Evolutionary conservation across 2,113 vertebrate genomes (phyloP), one percentile per base, ranked within the genome.

Genomic region (Pteruthius melanotis): DNA sequence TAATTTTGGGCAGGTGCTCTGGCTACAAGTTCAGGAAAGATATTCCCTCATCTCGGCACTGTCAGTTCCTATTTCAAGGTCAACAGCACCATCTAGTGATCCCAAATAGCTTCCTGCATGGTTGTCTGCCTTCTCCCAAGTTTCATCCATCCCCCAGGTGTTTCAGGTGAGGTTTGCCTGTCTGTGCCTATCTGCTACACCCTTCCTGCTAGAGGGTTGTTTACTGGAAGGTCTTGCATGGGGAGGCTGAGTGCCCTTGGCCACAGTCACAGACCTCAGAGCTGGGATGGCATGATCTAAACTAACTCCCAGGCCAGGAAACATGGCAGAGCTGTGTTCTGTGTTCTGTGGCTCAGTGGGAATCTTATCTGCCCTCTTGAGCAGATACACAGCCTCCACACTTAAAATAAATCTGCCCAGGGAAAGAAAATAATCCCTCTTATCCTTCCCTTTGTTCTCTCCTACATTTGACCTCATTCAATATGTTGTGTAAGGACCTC

Each of bases 31-130:
- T 16, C n/a, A 16, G 75, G 30, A 40, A 37, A 11, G 21, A 18
- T 1, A 5, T 6, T 40, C 30, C 21, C 21, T 64, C 64, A 6
- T 33, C 23, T 3, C 13, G 33, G 52, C 5, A 4, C 65, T 22
- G 21, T 70, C 65, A 14, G 50, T 54, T 80, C 54, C 28, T 50
- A 28, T 95, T 88, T 74, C 71, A 63, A 23, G 66, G 89, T 81
- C 85, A 72, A 94, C 76, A 96, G 95, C 94, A 88, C 92, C 95
- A 95, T 83, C 95, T 96, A 96, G 93, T 86, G 94, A 88, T 26
- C n/a, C 39, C 54, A 69, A 11, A 56, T 15, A 30, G 70, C 45
- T 42, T 42, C 66, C 45, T 18, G 2, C 8, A 3, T 2, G 24
- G n/a, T 37, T 69, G 6, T 2, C 56, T 45, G 42, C 54, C 11